phyloP scores from a whole-genome alignment of 2,113 vertebrate species.

The Oncorhynchus gorbuscha region DNA sequence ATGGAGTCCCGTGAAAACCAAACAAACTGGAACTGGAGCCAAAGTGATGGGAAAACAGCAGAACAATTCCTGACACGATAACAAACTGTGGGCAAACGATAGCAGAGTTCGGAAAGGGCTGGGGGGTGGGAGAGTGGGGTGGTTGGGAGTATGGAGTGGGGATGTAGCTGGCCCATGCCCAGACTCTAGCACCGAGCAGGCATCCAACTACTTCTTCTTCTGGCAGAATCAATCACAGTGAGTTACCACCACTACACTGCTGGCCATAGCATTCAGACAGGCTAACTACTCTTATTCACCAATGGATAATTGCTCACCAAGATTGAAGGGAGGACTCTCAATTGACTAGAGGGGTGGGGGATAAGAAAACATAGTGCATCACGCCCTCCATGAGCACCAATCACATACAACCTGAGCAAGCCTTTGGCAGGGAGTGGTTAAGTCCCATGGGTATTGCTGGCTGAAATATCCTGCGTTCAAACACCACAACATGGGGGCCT shows the following conservation, averaged over 20 bases:
- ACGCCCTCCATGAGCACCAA: slow-evolving; percentile 55
- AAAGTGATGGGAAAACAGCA: not conserved
- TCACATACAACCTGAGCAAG: slow-evolving; percentile 65
- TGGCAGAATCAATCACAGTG: too few relatives aligned
- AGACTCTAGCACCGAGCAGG: not conserved
- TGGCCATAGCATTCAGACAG: slow-evolving; percentile 65
- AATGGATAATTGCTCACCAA: slow-evolving; percentile 69
- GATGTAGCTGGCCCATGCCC: not conserved
- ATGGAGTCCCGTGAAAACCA: slow-evolving; percentile 25
- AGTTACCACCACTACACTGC: slow-evolving; percentile 53
- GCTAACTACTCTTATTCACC: slow-evolving; percentile 65
- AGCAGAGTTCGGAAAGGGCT: not conserved
- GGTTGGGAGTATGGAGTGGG: not conserved
- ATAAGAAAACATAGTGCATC: slow-evolving; percentile 27
- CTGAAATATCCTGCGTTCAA: slow-evolving; percentile 38
- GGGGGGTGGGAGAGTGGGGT: too few relatives aligned
- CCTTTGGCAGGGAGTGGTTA: slow-evolving; percentile 43
- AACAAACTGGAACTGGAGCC: slow-evolving; percentile 13
- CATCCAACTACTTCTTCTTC: not conserved
- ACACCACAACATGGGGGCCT: slow-evolving; percentile 19
- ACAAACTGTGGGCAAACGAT: slow-evolving; percentile 11
- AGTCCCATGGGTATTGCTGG: slow-evolving; percentile 56
- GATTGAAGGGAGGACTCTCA: slow-evolving; percentile 74
- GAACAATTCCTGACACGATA: slow-evolving; percentile 20
- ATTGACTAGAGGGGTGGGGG: slow-evolving; percentile 45